Percentiles rank a stretch among this genome's conserved stretches.
These are phyloP conservation scores for Dromius quadrimaculatus DNA, from an alignment of 2,888 invertebrate species.

Conservation along the genomic window DNA sequence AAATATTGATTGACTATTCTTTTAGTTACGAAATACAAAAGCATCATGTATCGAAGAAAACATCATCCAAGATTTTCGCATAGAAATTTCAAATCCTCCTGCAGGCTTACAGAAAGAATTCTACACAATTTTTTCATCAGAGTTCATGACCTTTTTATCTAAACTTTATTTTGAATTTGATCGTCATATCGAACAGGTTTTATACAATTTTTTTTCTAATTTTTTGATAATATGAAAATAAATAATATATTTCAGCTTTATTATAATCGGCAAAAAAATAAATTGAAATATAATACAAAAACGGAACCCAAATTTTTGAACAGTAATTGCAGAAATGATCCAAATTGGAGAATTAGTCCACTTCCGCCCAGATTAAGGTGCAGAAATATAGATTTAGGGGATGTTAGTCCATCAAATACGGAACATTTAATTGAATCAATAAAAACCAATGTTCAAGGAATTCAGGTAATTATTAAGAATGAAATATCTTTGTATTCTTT, in stretches of 20 bases:
- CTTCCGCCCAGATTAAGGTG: constrained; percentile 71
- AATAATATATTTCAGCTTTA: constrained; percentile 54
- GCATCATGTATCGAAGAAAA: no score
- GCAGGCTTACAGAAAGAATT: constrained; percentile 71
- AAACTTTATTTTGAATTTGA: constrained; percentile 70
- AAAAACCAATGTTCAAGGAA: constrained; percentile 71
- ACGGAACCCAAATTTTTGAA: constrained; percentile 66
- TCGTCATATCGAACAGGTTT: constrained; percentile 67
- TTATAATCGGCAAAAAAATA: constrained; percentile 64
- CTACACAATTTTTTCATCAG: constrained; percentile 69
- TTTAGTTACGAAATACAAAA: no score
- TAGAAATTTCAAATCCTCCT: constrained; percentile 58
- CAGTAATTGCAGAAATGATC: constrained; percentile 66
- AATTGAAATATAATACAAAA: constrained; percentile 62
- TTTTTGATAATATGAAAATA: neutral
- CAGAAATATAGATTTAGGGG: constrained; percentile 75
- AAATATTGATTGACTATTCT: no score
- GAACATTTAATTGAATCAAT: constrained; percentile 71
- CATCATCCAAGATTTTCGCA: neutral
- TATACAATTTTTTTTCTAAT: constrained; percentile 3
- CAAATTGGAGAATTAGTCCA: constrained; percentile 72
- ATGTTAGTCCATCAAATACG: constrained; percentile 74
- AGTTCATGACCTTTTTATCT: constrained; percentile 71
- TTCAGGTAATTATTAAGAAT: constrained; percentile 66
- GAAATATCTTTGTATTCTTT: no score